These are phyloP conservation scores for Gallinago paraguaiae DNA, from an alignment of 2,113 vertebrate genomes.

Conservation along the genomic window DNA sequence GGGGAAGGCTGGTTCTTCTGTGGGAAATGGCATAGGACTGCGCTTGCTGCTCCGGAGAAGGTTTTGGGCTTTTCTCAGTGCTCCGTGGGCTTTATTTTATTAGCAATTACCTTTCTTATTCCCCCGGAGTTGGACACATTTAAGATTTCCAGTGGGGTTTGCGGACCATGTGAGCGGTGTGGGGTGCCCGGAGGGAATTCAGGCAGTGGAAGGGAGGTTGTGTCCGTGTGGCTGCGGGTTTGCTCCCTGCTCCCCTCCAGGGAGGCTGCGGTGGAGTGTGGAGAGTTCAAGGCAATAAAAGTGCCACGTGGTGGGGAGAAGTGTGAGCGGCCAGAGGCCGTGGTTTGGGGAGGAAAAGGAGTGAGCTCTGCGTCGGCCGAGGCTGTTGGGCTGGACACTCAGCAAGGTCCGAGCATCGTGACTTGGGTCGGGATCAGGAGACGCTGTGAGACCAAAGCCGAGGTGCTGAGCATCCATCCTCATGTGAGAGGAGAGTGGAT, in stretches of 20 bases:
- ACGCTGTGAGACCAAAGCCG: not conserved
- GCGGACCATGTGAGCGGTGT: not conserved
- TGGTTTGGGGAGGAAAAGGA: not conserved
- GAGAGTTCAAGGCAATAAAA: not conserved
- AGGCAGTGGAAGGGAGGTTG: not conserved
- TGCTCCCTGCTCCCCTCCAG: not conserved
- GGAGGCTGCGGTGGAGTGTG: not conserved
- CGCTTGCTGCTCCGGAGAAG: not conserved
- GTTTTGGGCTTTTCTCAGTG: not conserved
- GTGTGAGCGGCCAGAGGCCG: not conserved
- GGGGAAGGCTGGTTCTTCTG: not conserved
- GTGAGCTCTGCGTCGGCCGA: fast-evolving
- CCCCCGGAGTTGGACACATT: not conserved
- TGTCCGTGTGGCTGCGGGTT: fast-evolving
- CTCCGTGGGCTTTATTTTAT: not conserved
- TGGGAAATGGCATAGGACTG: not conserved
- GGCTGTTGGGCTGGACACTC: not conserved
- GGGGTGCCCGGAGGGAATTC: no score
- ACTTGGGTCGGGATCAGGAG: not conserved
- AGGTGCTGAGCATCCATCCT: not conserved
- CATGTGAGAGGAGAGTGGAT: not conserved
- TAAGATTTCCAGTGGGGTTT: not conserved
- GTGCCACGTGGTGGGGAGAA: not conserved
- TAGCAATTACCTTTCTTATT: not conserved
- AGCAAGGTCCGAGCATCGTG: not conserved